A percentile compares a stretch with the other conserved stretches of the same genome.
Evolutionary conservation across 2,113 vertebrate genomes (phyloP).

Genomic region (Natator depressus): DNA sequence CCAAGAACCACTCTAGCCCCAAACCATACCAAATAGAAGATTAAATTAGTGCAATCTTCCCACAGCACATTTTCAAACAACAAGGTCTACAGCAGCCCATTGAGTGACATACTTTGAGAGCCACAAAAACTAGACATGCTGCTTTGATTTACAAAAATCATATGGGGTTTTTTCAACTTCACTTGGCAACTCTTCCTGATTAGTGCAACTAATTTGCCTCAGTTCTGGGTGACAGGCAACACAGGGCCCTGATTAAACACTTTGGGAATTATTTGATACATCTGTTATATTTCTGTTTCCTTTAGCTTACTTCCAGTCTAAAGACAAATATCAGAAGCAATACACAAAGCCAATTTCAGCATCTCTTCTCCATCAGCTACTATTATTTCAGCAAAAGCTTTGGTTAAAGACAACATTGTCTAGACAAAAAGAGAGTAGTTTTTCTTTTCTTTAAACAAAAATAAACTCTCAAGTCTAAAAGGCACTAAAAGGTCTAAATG

Average conservation of each 20-base stretch:
- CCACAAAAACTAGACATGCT: not conserved
- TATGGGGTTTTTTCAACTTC: not conserved
- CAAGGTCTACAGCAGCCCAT: not conserved
- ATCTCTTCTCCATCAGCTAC: not conserved
- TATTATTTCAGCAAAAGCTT: constrained; percentile 34
- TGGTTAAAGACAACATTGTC: constrained; percentile 49
- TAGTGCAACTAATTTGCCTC: not conserved
- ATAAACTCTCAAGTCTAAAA: constrained; percentile 28
- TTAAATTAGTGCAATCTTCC: constrained; percentile 26
- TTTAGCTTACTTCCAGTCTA: constrained; percentile 9
- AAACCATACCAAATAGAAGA: constrained; percentile 36
- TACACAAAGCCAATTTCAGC: not conserved
- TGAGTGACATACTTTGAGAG: not conserved
- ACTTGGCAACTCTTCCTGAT: not conserved
- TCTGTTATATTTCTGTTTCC: not conserved
- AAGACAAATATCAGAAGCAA: not conserved
- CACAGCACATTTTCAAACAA: not conserved
- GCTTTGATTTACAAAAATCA: constrained; percentile 7
- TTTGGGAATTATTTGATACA: not conserved
- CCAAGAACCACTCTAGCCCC: constrained; percentile 31
- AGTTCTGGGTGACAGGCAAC: constrained; percentile 1
- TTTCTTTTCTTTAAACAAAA: constrained; percentile 57
- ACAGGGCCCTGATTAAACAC: not conserved
- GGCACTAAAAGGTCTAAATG: not conserved
- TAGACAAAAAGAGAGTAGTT: constrained; percentile 55